Evolutionary conservation across 2,888 invertebrate genomes (phyloP).

Genomic region (Drosophila nr. perissopoda): DNA sequence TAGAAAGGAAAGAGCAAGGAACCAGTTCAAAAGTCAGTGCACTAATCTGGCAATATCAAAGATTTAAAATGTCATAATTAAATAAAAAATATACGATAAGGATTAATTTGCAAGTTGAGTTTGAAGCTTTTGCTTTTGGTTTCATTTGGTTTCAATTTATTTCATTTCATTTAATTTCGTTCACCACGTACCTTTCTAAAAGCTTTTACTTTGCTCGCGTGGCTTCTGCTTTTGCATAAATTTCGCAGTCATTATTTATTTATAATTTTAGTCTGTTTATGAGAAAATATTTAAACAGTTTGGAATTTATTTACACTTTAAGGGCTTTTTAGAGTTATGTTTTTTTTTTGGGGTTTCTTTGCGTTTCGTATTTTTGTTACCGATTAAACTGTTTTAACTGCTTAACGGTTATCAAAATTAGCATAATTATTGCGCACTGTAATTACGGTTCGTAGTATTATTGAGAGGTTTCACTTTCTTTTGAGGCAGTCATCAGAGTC

Average conservation of each 20-base stretch:
- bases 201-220: constrained; percentile 33
- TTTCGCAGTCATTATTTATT: constrained; percentile 56
- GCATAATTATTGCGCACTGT: constrained; percentile 58
- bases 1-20: background rate
- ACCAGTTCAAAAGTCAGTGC: background rate
- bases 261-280: constrained; percentile 29
- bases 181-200: constrained; percentile 62
- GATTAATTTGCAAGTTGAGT: background rate
- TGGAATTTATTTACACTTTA: constrained; percentile 62
- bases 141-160: constrained; percentile 10
- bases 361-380: constrained; percentile 13
- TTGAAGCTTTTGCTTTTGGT: background rate
- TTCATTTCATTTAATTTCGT: background rate
- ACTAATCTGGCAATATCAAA: background rate
- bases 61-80: background rate
- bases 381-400: constrained; percentile 33
- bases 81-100: background rate
- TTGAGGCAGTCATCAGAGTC: constrained; percentile 57
- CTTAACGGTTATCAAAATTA: constrained; percentile 66
- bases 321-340: constrained; percentile 29
- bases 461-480: constrained; percentile 74
- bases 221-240: constrained; percentile 64
- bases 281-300: constrained; percentile 74
- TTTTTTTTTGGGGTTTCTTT: constrained; percentile 17
- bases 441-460: constrained; percentile 52